These are phyloP conservation scores for Campaea margaritaria DNA, from an alignment of 2,888 invertebrate genomes.

Conservation along the genomic window DNA sequence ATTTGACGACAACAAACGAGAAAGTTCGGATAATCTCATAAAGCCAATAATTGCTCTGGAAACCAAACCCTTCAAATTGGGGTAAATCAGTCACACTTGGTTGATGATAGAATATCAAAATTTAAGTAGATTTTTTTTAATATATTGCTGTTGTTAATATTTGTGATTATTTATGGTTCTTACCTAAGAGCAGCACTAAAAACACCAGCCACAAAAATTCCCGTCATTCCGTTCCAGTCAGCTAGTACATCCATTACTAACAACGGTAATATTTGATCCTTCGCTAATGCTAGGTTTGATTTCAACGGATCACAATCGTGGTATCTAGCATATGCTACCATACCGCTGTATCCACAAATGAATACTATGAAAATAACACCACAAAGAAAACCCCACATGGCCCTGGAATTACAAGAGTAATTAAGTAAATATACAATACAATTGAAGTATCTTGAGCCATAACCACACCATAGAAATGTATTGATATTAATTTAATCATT, in stretches of 20 bases:
- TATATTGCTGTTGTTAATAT: too few species aligned
- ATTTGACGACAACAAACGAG: too few species aligned
- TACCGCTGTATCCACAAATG: conserved; percentile 89
- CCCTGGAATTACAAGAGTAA: conserved; percentile 77
- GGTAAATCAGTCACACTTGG: too few species aligned
- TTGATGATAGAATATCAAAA: too few species aligned
- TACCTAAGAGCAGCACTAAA: conserved; percentile 95
- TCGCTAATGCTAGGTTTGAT: conserved; percentile 88
- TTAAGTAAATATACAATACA: too few species aligned
- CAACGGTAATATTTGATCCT: conserved; percentile 92
- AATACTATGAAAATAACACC: conserved; percentile 88
- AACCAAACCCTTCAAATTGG: too few species aligned
- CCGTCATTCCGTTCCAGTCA: conserved; percentile 92
- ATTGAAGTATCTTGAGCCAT: too few species aligned
- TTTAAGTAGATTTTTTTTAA: too few species aligned
- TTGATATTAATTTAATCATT: too few species aligned
- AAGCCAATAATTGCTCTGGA: too few species aligned
- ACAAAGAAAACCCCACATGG: conserved; percentile 88
- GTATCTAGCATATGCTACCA: conserved; percentile 90
- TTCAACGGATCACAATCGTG: conserved; percentile 90
- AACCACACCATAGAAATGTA: too few species aligned
- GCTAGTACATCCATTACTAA: conserved; percentile 94
- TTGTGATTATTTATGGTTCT: background rate
- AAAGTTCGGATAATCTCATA: too few species aligned
- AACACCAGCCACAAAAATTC: conserved; percentile 95